phyloP scores from a whole-genome alignment of 2,113 vertebrate genomes.

The Heptranchias perlo region DNA sequence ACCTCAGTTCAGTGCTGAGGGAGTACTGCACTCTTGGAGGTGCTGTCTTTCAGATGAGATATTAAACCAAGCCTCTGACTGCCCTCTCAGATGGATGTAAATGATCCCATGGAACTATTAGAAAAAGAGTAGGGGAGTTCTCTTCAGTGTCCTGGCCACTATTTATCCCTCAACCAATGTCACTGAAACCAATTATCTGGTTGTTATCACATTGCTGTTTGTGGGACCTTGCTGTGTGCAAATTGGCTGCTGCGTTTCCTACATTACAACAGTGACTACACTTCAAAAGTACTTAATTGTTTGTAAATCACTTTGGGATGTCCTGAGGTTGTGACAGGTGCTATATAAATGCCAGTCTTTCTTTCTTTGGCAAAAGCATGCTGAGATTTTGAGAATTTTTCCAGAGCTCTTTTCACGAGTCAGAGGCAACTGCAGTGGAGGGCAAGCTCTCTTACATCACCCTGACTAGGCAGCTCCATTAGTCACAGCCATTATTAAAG shows the following conservation, averaged over 20 bases:
- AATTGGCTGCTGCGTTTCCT: background rate
- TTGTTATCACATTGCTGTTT: background rate
- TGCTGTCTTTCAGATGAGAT: background rate
- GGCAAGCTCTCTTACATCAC: background rate
- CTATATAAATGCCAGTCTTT: background rate
- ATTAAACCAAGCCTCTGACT: background rate
- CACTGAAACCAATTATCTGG: background rate
- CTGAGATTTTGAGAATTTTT: background rate
- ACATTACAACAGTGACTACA: background rate
- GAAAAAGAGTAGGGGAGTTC: background rate
- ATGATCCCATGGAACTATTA: background rate
- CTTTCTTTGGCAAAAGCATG: background rate
- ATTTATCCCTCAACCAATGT: too few species aligned
- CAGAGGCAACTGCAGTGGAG: background rate
- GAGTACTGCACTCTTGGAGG: background rate
- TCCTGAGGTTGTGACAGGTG: background rate
- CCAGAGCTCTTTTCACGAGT: background rate
- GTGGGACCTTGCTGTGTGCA: too few species aligned
- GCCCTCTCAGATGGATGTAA: background rate
- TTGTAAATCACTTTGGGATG: too few species aligned
- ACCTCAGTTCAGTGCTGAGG: background rate
- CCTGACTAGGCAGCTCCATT: background rate
- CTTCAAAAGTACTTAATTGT: background rate
- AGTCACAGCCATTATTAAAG: background rate
- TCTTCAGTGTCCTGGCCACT: background rate